Base-by-base conservation (phyloP, 2,113 vertebrate species). In the Actenoides lindsayi region DNA sequence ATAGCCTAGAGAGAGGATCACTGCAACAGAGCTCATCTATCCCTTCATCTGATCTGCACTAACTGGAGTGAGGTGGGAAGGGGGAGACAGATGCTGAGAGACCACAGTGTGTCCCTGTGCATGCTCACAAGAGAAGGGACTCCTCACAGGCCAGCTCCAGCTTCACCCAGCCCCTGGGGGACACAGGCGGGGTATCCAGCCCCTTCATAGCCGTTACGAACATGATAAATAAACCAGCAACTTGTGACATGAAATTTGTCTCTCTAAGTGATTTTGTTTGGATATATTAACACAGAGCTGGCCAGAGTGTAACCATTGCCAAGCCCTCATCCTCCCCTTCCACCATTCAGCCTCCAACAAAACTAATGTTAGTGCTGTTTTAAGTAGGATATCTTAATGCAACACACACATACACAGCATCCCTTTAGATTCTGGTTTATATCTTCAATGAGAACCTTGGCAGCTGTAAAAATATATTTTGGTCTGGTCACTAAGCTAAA, bases 341-440 rank as follows among this genome's bases (percentile, higher is more conserved):
- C 41, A 60, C 76, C 67, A 17, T 68, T 94, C 71, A 95, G 60
- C 77, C 91, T 79, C 80, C 2, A 3, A 68, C 67, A 82, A 84
- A 88, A 56, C 39, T 76, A 60, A 79, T 59, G 88, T 77, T 92
- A 94, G 91, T 31, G 28, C 83, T 92, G 30, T 69, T 93, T 21
- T 67, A 83, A 90, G 77, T 25, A 65, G 92, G 76, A 59, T 91
- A 50, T 87, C 93, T 75, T 63, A 83, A 84, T 71, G 63, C 78
- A 95, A 68, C 68, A 63, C 70, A 83, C 41, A 35, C 46, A 92
- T 28, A 42, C 59, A 87, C 54, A 69, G 37, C 37, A 73, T 88
- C 94, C n/a, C 81, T 93, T 91, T 56, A 77, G 87, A 97, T 96
- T 97, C 96, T 97, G 94, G 64, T 84, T 97, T 97, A 76, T 96